Percentiles rank a stretch among this genome's conserved stretches.
phyloP scores from a whole-genome alignment of 2,113 vertebrate species.

The Cyprinodon variegatus region DNA sequence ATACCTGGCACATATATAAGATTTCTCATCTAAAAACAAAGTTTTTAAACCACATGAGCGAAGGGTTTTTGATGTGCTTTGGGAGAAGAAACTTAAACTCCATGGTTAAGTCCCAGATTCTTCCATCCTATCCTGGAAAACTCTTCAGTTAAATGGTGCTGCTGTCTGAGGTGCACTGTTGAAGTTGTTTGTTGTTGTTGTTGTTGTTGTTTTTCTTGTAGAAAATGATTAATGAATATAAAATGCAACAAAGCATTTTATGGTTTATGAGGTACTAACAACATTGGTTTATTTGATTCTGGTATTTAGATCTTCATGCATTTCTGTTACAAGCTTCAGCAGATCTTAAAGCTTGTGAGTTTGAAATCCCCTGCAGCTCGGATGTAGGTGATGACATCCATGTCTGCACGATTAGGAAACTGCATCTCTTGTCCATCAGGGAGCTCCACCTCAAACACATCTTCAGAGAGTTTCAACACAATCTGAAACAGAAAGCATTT shows the following conservation, averaged over 20 bases:
- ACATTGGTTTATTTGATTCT: not conserved
- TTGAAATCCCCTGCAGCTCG: conserved; percentile 74
- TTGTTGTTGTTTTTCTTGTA: too few species aligned
- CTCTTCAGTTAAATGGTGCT: too few species aligned
- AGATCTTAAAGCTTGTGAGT: conserved; percentile 82
- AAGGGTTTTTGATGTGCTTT: not conserved
- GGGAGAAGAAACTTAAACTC: not conserved
- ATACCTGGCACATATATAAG: not conserved
- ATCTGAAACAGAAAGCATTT: conserved; percentile 64
- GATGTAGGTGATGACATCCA: conserved; percentile 78
- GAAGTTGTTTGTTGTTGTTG: too few species aligned
- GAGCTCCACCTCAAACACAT: conserved; percentile 83
- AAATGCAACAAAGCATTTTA: too few species aligned
- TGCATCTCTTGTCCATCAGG: conserved; percentile 75
- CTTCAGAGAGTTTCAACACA: conserved; percentile 70
- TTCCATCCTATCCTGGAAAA: too few species aligned
- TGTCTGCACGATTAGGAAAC: conserved; percentile 81
- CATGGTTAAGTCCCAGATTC: too few species aligned
- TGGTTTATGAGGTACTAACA: too few species aligned
- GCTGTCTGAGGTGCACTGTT: too few species aligned
- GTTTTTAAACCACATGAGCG: too few species aligned
- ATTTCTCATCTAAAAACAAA: not conserved
- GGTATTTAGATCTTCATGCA: not conserved
- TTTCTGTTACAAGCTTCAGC: conserved; percentile 46
- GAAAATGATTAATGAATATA: too few species aligned